Base-by-base conservation (phyloP, 2,888 invertebrate species). In the Andrena fulva region DNA sequence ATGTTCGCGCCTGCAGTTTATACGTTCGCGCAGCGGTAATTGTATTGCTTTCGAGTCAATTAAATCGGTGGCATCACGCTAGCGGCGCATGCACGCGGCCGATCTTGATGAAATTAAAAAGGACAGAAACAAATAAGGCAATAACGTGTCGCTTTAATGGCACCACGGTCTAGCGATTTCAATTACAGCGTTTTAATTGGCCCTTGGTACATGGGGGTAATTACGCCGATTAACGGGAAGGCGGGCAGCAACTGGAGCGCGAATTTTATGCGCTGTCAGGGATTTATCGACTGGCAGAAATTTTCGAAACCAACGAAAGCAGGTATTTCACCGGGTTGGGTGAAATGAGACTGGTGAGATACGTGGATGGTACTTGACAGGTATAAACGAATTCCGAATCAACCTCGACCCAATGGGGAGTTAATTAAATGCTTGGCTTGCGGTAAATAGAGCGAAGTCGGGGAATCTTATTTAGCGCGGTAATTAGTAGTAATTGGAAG, bases 111-210 rank as follows among this genome's bases (percentile, higher is more conserved):
- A 20, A 31, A 77, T 72, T 67, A 70, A 66, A 66, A 77, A 54
- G 62, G 63, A 27, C 48, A 33, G 63, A 59, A 78, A 80, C 73
- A 68, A 80, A 80, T 73, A 72, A 67, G 78, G 80, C 67, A 78
- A 63, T 67, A 80, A 80, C 56, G 80, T 80, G 79, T 78, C 80
- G 80, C 71, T 80, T 71, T 82, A 80, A 80, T 82, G 70, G 62
- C 62, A 52, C n/a, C 50, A 80, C 62, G 66, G 82, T 67, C 75
- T 76, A 67, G 70, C 80, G 67, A 76, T 75, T 80, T 75, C 80
- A 70, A 70, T 79, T 79, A 82, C 80, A 71, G 29, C 27, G 81
- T 76, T 75, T 80, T 82, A 80, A 80, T 79, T 82, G 75, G 80
- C 27, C 82, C 24, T 50, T 12, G 80, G 54, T 29, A 29, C 66